Evolutionary conservation across 2,797 vertebrate species (phyloP), one percentile per base, ranked within the genome.

Genomic region (Lagorchestes hirsutus): DNA sequence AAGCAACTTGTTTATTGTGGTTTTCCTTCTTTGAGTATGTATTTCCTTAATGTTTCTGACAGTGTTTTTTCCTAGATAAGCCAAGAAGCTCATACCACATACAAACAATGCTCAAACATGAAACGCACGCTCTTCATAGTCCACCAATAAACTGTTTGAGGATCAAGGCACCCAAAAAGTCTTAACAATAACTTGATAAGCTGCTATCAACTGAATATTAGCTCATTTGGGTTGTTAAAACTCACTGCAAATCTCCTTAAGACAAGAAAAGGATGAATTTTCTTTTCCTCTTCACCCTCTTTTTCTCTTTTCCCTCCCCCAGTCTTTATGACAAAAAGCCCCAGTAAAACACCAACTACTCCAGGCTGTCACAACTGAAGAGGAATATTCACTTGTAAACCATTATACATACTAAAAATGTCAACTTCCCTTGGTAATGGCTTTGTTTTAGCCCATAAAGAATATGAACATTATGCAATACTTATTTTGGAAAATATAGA

Each of bases 21-120:
- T 9, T 74, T 97, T 96, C 94, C 10, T 34, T 90, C 93, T 96
- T 87, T 55, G 95, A 97, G 90, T 56, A 95, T 27, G 52, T 13
- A 74, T 29, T 95, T 57, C 55, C 91, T 94, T 55, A 93, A 55
- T 62, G 93, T 95, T 95, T 93, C 55, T 59, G 95, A 95, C 55
- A 93, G 46, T 57, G 67, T 4, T 90, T 29, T 95, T 94, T 95
- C 27, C 74, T 28, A 67, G 87, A 59, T 55, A 94, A 95, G 90
- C 54, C 52, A 96, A 96, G 95, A 92, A 90, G 18, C 28, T 95
- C 34, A 54, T 12, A 54, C 52, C 55, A 93, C n/a, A 54, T 28
- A 95, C 0, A 93, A 57, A 55, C 74, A 62, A 50, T 90, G 91
- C 54, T 54, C 90, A 46, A 95, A 95, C 90, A 58, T 0, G 0